Base-by-base conservation (phyloP, 2,797 vertebrate genomes). In the Erithacus rubecula region DNA sequence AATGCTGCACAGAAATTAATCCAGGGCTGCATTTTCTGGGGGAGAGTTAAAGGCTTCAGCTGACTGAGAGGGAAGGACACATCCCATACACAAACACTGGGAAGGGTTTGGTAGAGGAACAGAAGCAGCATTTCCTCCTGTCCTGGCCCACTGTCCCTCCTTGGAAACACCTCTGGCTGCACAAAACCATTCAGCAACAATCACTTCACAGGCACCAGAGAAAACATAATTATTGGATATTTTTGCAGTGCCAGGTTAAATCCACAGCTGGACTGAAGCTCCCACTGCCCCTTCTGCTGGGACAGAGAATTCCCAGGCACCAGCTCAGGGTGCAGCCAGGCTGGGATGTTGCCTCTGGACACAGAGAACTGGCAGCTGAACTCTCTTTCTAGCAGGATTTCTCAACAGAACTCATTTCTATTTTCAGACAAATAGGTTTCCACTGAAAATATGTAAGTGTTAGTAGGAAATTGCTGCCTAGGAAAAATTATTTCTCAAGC, bases 71-170 rank as follows among this genome's bases (percentile, higher is more conserved):
- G 29, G 56, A 56, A 53, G 47, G 18, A 29, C 8, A 22, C 17
- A 14, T 34, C 55, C 76, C 15, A 2, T 0, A 3, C 4, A 13
- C 34, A 37, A 60, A 39, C 53, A 15, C 12, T 0, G 1, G 11
- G 7, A 9, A 34, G 32, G 39, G 4, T 49, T 49, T 37, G 44
- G n/a, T 9, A 13, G 26, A 51, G 27, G 19, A 23, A 12, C 26
- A 85, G 62, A 19, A 27, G 18, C 9, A 53, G 20, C 21, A 18
- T 59, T 74, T 58, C 27, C 12, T 74, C 37, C 41, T 72, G 32
- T 43, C 17, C 49, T 27, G 4, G 44, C 41, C 63, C 37, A 6
- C 2, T 2, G 36, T 6, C 10, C 7, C 39, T 41, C 36, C 62
- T 24, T 72, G 51, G 16, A 27, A 70, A 62, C 41, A 22, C 26